Evolutionary conservation across 1,140 invertebrate species (phyloP).

Genomic region (Pectinophora gossypiella): DNA sequence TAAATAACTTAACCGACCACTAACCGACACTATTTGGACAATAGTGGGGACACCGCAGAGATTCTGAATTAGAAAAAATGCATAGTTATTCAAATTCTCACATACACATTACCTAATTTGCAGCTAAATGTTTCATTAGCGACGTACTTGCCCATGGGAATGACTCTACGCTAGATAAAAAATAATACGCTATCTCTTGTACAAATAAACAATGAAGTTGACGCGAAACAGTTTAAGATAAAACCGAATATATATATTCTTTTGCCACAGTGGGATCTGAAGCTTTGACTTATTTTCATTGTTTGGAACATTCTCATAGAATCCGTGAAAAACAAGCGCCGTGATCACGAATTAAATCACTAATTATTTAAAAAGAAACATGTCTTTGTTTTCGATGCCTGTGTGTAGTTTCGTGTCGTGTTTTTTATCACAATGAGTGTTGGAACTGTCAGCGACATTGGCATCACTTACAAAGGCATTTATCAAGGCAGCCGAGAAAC

Average conservation of each 20-base stretch:
- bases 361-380: background rate
- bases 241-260: background rate
- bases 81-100: slow-evolving; percentile 48
- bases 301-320: background rate
- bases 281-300: background rate
- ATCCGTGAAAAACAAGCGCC: background rate
- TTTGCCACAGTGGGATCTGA: background rate
- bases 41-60: slow-evolving; percentile 18
- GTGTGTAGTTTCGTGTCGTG: background rate
- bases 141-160: slow-evolving; percentile 45
- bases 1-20: slow-evolving; percentile 22
- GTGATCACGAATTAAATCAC: background rate
- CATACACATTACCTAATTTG: slow-evolving; percentile 65
- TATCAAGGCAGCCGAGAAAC: background rate
- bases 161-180: slow-evolving; percentile 29
- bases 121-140: slow-evolving; percentile 60
- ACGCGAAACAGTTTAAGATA: slow-evolving; percentile 26
- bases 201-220: slow-evolving; percentile 41
- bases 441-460: background rate
- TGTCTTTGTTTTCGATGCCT: background rate
- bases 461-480: background rate
- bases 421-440: background rate
- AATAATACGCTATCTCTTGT: slow-evolving; percentile 27
- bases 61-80: slow-evolving; percentile 29
- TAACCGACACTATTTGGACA: slow-evolving; percentile 22